Percentiles rank a stretch among this genome's conserved stretches.
phyloP scores from a whole-genome alignment of 2,113 vertebrate species.

The Poicephalus gulielmi region DNA sequence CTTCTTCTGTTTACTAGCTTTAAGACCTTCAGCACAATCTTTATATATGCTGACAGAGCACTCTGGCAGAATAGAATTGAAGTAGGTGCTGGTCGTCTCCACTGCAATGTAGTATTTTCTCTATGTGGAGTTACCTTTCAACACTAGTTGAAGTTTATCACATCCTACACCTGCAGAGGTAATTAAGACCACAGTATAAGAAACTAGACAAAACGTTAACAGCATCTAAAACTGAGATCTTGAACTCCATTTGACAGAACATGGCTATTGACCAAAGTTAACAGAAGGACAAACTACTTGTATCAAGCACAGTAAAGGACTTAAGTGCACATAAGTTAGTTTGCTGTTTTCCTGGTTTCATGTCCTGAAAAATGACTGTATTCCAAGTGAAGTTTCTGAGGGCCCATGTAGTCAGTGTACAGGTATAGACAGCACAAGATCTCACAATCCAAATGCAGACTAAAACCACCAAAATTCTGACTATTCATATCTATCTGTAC shows the following conservation, averaged over 20 bases:
- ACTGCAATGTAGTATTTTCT: not conserved
- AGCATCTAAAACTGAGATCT: not conserved
- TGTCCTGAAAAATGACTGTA: not conserved
- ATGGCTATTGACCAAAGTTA: not conserved
- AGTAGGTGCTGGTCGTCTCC: not conserved
- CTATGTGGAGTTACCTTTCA: not conserved
- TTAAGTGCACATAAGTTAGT: not conserved
- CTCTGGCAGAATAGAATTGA: not conserved
- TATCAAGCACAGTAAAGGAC: not conserved
- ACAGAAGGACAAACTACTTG: not conserved
- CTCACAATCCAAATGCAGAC: not conserved
- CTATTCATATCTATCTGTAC: not conserved
- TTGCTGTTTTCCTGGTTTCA: not conserved
- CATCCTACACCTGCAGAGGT: not conserved
- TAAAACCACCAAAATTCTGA: not conserved
- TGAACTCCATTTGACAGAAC: not conserved
- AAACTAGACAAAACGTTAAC: not conserved
- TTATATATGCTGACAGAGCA: accelerated
- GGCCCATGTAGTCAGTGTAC: not conserved
- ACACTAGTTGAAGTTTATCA: not conserved
- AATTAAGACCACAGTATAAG: not conserved
- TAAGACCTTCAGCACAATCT: not conserved
- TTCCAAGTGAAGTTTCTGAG: not conserved
- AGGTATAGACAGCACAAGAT: not conserved
- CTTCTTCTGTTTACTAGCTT: not conserved